phyloP scores from a whole-genome alignment of 2,888 invertebrate species.

The Andrena chrysosceles region DNA sequence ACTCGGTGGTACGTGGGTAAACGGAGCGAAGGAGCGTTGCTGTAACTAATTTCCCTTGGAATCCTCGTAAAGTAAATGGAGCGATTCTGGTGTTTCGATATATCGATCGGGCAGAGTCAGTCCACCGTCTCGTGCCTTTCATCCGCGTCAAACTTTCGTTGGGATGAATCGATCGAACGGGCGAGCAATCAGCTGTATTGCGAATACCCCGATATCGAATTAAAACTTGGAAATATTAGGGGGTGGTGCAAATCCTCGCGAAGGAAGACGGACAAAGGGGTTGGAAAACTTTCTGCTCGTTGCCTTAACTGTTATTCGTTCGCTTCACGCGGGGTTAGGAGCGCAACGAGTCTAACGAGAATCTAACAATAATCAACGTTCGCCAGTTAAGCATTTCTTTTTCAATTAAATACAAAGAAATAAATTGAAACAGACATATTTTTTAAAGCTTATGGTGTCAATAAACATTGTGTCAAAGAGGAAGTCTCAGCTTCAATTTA shows the following conservation, averaged over 20 bases:
- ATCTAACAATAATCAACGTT: too few relatives aligned
- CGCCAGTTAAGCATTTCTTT: too few relatives aligned
- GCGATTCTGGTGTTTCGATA: conserved; percentile 29
- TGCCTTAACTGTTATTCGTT: conserved; percentile 20
- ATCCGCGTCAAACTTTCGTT: conserved; percentile 28
- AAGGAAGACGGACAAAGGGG: not conserved
- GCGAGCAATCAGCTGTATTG: conserved; percentile 40
- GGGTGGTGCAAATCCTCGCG: conserved; percentile 17
- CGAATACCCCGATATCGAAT: conserved; percentile 53
- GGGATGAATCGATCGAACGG: conserved; percentile 46
- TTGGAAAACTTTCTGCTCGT: conserved; percentile 8
- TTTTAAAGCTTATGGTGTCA: too few relatives aligned
- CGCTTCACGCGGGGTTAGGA: not conserved
- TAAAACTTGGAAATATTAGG: conserved; percentile 42
- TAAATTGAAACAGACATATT: too few relatives aligned
- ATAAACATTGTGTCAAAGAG: too few relatives aligned
- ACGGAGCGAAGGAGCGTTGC: not conserved
- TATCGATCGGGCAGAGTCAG: conserved; percentile 26
- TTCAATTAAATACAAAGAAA: too few relatives aligned
- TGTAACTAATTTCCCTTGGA: conserved; percentile 34
- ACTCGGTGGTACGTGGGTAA: too few relatives aligned
- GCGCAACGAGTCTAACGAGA: not conserved
- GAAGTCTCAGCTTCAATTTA: too few relatives aligned
- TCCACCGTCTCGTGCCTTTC: conserved; percentile 11
- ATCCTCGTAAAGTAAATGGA: conserved; percentile 26